Percentiles rank a stretch among this genome's conserved stretches.
These are phyloP conservation scores for Mactromeris polynyma DNA, from an alignment of 2,888 invertebrate species.

Conservation along the genomic window DNA sequence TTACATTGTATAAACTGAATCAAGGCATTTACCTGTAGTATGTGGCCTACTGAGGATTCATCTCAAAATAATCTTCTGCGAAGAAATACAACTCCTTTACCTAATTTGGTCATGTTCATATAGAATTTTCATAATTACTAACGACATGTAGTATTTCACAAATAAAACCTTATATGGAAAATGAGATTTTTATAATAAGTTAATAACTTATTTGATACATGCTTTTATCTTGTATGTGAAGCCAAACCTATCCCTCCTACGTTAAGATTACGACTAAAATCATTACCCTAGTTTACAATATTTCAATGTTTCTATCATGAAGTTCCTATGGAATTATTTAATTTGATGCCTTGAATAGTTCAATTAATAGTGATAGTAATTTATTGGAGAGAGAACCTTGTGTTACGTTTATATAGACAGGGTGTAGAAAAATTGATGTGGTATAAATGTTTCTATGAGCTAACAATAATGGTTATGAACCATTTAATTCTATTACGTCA, in stretches of 20 bases:
- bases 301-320: too few relatives aligned
- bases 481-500: too few relatives aligned
- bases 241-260: not conserved
- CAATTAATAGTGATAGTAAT: not conserved
- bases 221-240: not conserved
- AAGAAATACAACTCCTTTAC: not conserved
- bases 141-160: not conserved
- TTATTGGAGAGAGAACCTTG: not conserved
- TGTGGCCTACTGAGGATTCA: not conserved
- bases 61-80: not conserved
- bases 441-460: too few relatives aligned
- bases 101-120: not conserved
- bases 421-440: too few relatives aligned
- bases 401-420: too few relatives aligned
- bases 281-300: too few relatives aligned
- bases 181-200: not conserved
- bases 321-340: not conserved
- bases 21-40: too few relatives aligned
- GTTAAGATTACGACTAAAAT: too few relatives aligned
- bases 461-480: too few relatives aligned
- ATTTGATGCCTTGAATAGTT: not conserved
- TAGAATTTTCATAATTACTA: not conserved
- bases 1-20: not conserved
- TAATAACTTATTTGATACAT: not conserved
- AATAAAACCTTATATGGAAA: not conserved